Evolutionary conservation across 2,797 vertebrate species (phyloP).

Genomic region (Chelon auratus): DNA sequence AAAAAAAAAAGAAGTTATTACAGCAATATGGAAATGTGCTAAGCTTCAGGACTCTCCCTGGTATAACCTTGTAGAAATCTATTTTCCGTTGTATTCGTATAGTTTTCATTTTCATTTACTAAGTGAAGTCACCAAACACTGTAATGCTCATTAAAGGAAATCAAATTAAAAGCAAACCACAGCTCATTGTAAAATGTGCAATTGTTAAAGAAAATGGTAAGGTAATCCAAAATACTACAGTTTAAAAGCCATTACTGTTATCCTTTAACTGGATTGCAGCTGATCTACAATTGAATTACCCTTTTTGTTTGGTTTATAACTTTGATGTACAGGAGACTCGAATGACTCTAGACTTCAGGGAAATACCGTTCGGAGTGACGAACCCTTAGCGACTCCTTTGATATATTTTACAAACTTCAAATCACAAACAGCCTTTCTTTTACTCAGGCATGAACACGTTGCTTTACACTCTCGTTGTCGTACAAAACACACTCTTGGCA

Average conservation of each 20-base stretch:
- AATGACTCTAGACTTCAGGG: slow-evolving; percentile 72
- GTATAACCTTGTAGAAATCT: slow-evolving; percentile 83
- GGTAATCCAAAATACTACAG: slow-evolving; percentile 81
- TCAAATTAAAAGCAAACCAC: slow-evolving; percentile 80
- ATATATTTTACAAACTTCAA: slow-evolving; percentile 78
- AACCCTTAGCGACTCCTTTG: slow-evolving; percentile 48
- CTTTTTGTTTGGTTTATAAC: slow-evolving; percentile 75
- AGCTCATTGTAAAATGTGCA: slow-evolving; percentile 81
- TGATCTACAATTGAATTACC: slow-evolving; percentile 83
- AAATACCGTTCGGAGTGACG: slow-evolving; percentile 52
- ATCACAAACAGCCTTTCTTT: slow-evolving; percentile 60
- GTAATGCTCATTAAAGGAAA: slow-evolving; percentile 79
- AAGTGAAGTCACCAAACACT: slow-evolving; percentile 86
- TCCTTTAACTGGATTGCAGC: slow-evolving; percentile 80
- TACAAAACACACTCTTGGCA: slow-evolving; percentile 80
- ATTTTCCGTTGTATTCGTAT: slow-evolving; percentile 73
- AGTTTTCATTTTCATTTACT: slow-evolving; percentile 77
- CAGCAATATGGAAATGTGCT: slow-evolving; percentile 87
- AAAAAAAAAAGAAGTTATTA: slow-evolving; percentile 69
- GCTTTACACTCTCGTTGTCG: slow-evolving; percentile 72
- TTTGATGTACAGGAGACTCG: slow-evolving; percentile 79
- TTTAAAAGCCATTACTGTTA: slow-evolving; percentile 83
- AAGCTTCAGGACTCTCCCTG: slow-evolving; percentile 82
- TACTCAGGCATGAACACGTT: slow-evolving; percentile 52
- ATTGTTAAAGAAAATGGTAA: slow-evolving; percentile 76